Base-by-base conservation (phyloP, 2,113 vertebrate genomes). In the Phasianus colchicus region DNA sequence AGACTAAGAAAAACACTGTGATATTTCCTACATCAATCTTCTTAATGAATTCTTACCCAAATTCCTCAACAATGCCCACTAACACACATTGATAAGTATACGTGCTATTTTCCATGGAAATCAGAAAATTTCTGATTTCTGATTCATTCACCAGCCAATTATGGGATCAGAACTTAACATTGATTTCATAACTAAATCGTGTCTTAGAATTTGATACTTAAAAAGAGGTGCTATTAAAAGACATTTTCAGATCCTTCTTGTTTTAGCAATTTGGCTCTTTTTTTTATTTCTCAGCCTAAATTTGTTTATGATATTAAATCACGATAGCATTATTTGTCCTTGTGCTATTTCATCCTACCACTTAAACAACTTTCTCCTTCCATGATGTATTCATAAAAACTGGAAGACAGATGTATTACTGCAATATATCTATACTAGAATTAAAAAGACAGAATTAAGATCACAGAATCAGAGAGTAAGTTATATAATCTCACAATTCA, bases 341-440 rank as follows among this genome's bases (percentile, higher is more conserved):
- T 11, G 9, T 1, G 18, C 34, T 32, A 4, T 9, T 13, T 27
- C 19, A 32, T 21, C 15, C 63, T 71, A 30, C 13, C 9, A 18
- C n/a, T 66, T 55, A 12, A 34, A 13, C 15, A 52, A 19, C 15
- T 45, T 42, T n/a, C 19, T 54, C 58, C 42, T 74, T 27, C 38
- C 50, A 8, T 6, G 0, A 6, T 3, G 1, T 11, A 9, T 63
- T 66, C 63, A 15, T 17, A 55, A 36, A 38, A 61, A 61, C 4
- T 9, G 21, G 52, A 25, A 60, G 27, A 38, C 5, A 48, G 10
- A 24, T 1, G 10, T 12, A n/a, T 30, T 32, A 14, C 60, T 25
- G 11, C 1, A 0, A n/a, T 6, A 0, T 6, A 61, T 4, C 15
- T 42, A 3, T 0, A 57, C 32, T 0, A 34, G 19, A 81, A 42